Percentiles rank a stretch among this genome's conserved stretches.
Evolutionary conservation across 2,113 vertebrate genomes (phyloP).

Genomic region (Corynorhinus townsendii): DNA sequence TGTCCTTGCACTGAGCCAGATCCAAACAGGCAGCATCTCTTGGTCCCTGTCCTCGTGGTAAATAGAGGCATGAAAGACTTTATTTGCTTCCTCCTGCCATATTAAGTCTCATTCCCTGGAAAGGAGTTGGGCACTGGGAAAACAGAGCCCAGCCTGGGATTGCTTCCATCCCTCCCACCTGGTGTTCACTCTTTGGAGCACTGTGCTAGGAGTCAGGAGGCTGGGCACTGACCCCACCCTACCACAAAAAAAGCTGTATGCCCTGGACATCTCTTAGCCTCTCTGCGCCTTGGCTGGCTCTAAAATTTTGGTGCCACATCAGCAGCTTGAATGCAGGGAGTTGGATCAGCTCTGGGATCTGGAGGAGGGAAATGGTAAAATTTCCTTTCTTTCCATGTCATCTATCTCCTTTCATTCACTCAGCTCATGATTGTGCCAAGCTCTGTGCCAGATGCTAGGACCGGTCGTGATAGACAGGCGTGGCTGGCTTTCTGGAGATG

Average conservation of each 20-base stretch:
- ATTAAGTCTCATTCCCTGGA: neutral
- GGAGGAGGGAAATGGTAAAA: neutral
- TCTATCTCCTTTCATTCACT: neutral
- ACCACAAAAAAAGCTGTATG: neutral
- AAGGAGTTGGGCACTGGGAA: neutral
- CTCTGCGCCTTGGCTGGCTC: neutral
- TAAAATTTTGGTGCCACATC: neutral
- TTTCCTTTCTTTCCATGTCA: neutral
- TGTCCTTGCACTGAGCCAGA: neutral
- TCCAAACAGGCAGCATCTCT: neutral
- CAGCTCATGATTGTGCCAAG: neutral
- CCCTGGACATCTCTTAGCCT: neutral
- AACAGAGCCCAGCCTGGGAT: neutral
- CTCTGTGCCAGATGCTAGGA: neutral
- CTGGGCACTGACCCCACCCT: neutral
- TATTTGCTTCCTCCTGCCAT: neutral
- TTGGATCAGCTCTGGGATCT: neutral
- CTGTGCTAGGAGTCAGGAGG: neutral
- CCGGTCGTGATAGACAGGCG: neutral
- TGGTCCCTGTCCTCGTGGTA: neutral
- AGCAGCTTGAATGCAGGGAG: neutral
- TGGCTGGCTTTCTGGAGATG: neutral
- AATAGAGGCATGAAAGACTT: neutral
- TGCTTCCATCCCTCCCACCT: accelerated
- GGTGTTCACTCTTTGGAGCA: neutral